Conservation (phyloP, 2,888 invertebrate species). For the Tenthredo mesomela region DNA sequence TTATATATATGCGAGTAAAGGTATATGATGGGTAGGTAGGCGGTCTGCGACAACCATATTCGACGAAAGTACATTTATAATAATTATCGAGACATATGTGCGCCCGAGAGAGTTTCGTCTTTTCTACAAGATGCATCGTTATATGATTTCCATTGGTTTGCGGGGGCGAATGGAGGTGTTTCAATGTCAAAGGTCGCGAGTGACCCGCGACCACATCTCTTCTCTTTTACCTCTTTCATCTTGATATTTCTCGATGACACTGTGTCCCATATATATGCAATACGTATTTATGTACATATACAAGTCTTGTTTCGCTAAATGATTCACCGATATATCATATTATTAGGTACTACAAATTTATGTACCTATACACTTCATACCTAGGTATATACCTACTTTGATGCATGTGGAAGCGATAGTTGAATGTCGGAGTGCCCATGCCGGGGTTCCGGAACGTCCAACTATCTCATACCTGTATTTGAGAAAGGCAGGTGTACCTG, state of each 20-base stretch:
- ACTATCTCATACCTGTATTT: slow-evolving; percentile 18
- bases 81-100: slow-evolving; percentile 49
- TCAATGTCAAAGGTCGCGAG: slow-evolving; percentile 33
- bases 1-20: background rate
- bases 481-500: slow-evolving; percentile 27
- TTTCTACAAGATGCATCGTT: slow-evolving; percentile 47
- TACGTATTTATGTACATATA: background rate
- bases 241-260: slow-evolving; percentile 7
- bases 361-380: background rate
- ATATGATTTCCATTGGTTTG: slow-evolving; percentile 9
- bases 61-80: slow-evolving; percentile 50
- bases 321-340: background rate
- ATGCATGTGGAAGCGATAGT: background rate
- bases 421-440: slow-evolving; percentile 2
- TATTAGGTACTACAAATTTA: background rate
- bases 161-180: slow-evolving; percentile 47
- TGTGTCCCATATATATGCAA: background rate
- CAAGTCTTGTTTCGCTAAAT: background rate
- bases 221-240: background rate
- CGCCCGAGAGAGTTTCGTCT: background rate
- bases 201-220: background rate
- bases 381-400: background rate
- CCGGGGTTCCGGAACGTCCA: background rate
- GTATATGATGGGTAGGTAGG: slow-evolving; percentile 3
- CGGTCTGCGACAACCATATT: slow-evolving; percentile 34